Percentiles rank a stretch among this genome's conserved stretches.
Evolutionary conservation across 2,797 vertebrate genomes (phyloP).

Genomic region (Pseudocheirus occidentalis): DNA sequence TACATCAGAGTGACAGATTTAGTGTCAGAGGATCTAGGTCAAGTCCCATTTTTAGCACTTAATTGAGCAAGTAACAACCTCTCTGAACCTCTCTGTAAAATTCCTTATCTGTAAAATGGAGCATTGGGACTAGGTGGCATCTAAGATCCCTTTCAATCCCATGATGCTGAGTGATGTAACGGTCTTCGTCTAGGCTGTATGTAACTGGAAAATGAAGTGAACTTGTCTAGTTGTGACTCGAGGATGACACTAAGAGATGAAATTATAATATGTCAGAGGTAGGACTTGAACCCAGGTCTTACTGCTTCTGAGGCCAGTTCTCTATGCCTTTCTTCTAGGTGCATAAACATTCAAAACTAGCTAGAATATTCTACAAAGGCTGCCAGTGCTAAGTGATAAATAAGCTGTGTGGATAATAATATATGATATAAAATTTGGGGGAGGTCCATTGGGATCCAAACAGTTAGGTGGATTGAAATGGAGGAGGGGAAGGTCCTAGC

Average conservation of each 20-base stretch:
- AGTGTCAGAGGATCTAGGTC: neutral
- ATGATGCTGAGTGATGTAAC: neutral
- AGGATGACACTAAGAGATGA: neutral
- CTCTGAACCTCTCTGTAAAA: neutral
- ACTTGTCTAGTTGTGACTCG: neutral
- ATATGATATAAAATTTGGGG: neutral
- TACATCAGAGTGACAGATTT: neutral
- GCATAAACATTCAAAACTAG: neutral
- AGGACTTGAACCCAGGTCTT: neutral
- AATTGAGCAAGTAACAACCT: neutral
- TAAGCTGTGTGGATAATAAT: neutral
- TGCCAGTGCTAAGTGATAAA: neutral
- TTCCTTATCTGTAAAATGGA: neutral
- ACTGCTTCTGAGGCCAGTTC: neutral
- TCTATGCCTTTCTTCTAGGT: neutral
- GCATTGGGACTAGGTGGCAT: neutral
- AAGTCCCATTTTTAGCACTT: neutral
- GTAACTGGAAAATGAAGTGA: neutral
- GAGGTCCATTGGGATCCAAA: neutral
- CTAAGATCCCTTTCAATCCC: neutral
- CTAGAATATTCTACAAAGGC: neutral
- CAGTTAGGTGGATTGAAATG: neutral
- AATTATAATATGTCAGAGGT: neutral
- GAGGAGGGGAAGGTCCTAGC: neutral
- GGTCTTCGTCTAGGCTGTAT: neutral